Evolutionary conservation across 2,888 invertebrate genomes (phyloP), one percentile per base, ranked within the genome.

Genomic region (Cryptocheilus praepositus): DNA sequence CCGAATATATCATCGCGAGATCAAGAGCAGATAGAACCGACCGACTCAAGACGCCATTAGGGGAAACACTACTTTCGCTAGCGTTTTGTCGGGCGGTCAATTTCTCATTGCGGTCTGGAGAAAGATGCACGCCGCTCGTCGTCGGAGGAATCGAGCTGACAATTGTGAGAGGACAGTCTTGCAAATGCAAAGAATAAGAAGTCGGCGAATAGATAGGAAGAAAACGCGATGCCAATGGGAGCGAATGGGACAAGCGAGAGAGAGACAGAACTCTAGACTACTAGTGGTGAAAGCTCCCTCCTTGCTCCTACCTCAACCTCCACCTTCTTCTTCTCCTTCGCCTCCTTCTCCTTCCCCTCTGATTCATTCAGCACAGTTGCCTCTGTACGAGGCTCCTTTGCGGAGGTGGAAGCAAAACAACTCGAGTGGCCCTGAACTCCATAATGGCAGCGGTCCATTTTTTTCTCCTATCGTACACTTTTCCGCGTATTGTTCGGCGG

Each of bases 371-470:
- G 75, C 81, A 77, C 81, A 77, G 81, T 80, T 81, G 79, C 79
- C 73, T 79, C 80, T 78, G 75, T 76, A 74, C 79, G 81, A 74
- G 73, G 69, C 81, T 80, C 79, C 77, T 80, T 77, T 79, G 78
- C 76, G 76, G 74, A 73, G 75, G 72, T 77, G 81, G 78, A 82
- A 79, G 79, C 77, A 78, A 81, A 81, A 74, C 82, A 83, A 84
- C 83, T 80, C 85, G 85, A 83, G 82, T 83, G 84, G 83, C 83
- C 82, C 80, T 80, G 80, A 80, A 80, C 83, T 83, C 81, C 77
- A 80, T 80, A 84, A 84, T 85, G 85, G 84, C 83, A 82, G 82
- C 82, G 79, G 77, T 77, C 77, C 77, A 77, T 80, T 77, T 77
- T 81, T 77, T 75, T 78, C 74, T 74, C 71, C 71, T 77, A 78